Conservation (phyloP, 2,888 invertebrate species). For the Tiliacea citrago region DNA sequence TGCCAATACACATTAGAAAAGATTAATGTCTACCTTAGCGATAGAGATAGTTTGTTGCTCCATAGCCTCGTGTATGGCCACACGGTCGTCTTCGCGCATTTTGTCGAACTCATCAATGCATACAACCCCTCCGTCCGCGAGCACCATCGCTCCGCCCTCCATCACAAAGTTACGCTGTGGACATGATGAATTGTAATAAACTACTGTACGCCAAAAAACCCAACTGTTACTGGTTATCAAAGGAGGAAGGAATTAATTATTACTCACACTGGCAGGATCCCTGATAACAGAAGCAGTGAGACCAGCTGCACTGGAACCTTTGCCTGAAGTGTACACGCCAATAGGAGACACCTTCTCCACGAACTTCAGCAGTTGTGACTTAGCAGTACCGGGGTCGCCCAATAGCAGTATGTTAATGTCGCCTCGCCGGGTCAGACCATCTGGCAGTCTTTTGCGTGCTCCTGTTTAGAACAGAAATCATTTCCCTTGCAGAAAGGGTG, state of each 20-base stretch:
- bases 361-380: constrained; percentile 99
- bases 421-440: constrained; percentile 98
- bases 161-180: constrained; percentile 97
- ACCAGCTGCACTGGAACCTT: constrained; percentile 99
- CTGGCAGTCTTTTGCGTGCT: constrained; percentile 96
- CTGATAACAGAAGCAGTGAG: constrained; percentile 99
- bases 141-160: constrained; percentile 99
- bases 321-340: constrained; percentile 99
- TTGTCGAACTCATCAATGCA: constrained; percentile 99
- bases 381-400: constrained; percentile 99
- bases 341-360: constrained; percentile 98
- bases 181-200: background rate
- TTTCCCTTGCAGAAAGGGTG: background rate
- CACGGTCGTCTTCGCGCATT: constrained; percentile 99
- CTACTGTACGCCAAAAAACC: background rate
- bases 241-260: background rate
- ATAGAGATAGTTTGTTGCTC: constrained; percentile 99
- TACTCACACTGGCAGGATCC: constrained; percentile 96
- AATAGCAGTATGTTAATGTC: constrained; percentile 98
- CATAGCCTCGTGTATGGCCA: constrained; percentile 99
- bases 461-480: constrained; percentile 79
- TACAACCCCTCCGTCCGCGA: constrained; percentile 99
- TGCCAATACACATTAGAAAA: constrained; percentile 16
- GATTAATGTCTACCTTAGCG: constrained; percentile 93
- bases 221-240: background rate